These are phyloP conservation scores for Monomorium pharaonis DNA, from an alignment of 1,140 invertebrate genomes.

Conservation along the genomic window DNA sequence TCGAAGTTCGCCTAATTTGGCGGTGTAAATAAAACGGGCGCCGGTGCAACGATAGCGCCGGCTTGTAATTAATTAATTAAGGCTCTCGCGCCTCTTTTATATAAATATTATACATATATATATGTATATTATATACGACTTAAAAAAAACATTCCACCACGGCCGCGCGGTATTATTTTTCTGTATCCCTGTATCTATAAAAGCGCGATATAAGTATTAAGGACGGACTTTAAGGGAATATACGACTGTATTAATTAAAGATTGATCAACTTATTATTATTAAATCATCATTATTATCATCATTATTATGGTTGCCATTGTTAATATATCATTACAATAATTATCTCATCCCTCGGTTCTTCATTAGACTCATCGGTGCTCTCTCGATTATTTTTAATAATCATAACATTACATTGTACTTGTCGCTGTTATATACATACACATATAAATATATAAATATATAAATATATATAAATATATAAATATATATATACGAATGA, in stretches of 20 bases:
- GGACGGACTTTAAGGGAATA: slow-evolving; percentile 49
- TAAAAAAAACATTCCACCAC: slow-evolving; percentile 80
- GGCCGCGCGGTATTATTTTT: slow-evolving; percentile 83
- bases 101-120: slow-evolving; percentile 68
- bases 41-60: slow-evolving; percentile 9
- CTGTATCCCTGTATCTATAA: slow-evolving; percentile 84
- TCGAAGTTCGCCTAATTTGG: slow-evolving; percentile 30
- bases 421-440: slow-evolving; percentile 83
- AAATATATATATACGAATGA: slow-evolving; percentile 64
- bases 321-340: slow-evolving; percentile 46
- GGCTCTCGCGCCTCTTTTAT: slow-evolving; percentile 70
- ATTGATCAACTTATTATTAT: slow-evolving; percentile 75
- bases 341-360: slow-evolving; percentile 78
- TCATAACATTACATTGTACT: slow-evolving; percentile 83
- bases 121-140: slow-evolving; percentile 65
- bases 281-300: slow-evolving; percentile 68
- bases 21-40: slow-evolving; percentile 35
- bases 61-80: slow-evolving; percentile 71
- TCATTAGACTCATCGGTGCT: slow-evolving; percentile 77
- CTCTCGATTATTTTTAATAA: slow-evolving; percentile 83
- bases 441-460: slow-evolving; percentile 77
- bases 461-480: slow-evolving; percentile 66
- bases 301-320: slow-evolving; percentile 30
- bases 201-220: slow-evolving; percentile 74
- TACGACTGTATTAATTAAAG: slow-evolving; percentile 55